These are phyloP conservation scores for Microplitis deprimator DNA, from an alignment of 2,888 invertebrate genomes.

Conservation along the genomic window DNA sequence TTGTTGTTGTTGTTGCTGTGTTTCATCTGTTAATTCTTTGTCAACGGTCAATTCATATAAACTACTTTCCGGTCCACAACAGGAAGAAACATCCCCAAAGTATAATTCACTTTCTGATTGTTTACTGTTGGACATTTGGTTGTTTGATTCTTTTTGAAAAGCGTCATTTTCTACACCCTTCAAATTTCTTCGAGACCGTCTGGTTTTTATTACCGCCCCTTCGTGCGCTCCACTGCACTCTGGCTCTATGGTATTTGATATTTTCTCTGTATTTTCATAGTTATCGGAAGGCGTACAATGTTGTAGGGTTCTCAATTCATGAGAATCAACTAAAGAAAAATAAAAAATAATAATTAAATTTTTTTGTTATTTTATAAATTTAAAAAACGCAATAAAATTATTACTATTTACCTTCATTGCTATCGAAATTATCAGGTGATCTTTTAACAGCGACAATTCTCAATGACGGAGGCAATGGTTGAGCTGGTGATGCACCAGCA, in stretches of 20 bases:
- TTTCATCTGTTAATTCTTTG: slow-evolving; percentile 60
- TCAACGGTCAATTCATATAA: slow-evolving; percentile 75
- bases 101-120: slow-evolving; percentile 87
- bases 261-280: slow-evolving; percentile 68
- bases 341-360: neutral
- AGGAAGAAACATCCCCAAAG: slow-evolving; percentile 89
- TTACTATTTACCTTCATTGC: slow-evolving; percentile 37
- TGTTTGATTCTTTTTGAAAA: slow-evolving; percentile 78
- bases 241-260: slow-evolving; percentile 63
- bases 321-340: slow-evolving; percentile 36
- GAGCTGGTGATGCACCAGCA: slow-evolving; percentile 58
- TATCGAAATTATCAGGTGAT: slow-evolving; percentile 71
- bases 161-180: slow-evolving; percentile 85
- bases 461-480: slow-evolving; percentile 52
- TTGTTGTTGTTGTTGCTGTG: neutral
- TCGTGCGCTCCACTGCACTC: slow-evolving; percentile 52
- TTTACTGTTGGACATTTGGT: slow-evolving; percentile 70
- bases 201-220: slow-evolving; percentile 58
- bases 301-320: slow-evolving; percentile 45
- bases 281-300: slow-evolving; percentile 58
- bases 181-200: slow-evolving; percentile 73
- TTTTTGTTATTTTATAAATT: slow-evolving; percentile 14
- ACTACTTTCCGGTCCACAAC: slow-evolving; percentile 78
- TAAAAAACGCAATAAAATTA: neutral
- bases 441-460: slow-evolving; percentile 64